Evolutionary conservation across 2,888 invertebrate genomes (phyloP).

Genomic region (Idaea biselata): DNA sequence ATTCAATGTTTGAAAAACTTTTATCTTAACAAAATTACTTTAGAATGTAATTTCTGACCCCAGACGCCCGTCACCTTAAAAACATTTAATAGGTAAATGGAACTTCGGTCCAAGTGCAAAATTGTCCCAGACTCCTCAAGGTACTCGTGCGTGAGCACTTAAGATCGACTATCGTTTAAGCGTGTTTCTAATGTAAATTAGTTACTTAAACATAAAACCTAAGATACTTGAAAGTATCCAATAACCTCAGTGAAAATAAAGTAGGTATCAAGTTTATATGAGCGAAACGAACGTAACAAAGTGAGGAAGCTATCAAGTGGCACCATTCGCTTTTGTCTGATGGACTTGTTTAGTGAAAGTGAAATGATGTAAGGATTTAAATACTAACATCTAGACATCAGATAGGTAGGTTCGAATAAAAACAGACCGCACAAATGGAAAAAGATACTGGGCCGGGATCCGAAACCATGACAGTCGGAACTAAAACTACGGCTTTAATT

Average conservation of each 20-base stretch:
- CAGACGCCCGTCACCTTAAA: too few relatives aligned
- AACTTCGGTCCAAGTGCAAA: neutral
- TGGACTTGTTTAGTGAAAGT: neutral
- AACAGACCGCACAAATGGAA: neutral
- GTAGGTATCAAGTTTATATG: neutral
- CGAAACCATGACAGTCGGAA: too few relatives aligned
- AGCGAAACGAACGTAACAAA: neutral
- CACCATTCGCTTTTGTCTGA: neutral
- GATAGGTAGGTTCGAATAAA: neutral
- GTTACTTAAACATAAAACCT: neutral
- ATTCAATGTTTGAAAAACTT: too few relatives aligned
- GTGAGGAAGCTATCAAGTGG: neutral
- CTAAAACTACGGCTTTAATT: too few relatives aligned
- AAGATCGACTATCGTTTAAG: neutral
- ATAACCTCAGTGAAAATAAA: neutral
- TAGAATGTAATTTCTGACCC: too few relatives aligned
- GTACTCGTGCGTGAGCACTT: neutral
- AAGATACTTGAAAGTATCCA: neutral
- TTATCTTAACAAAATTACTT: too few relatives aligned
- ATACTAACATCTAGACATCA: neutral
- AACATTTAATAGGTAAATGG: too few relatives aligned
- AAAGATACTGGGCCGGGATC: too few relatives aligned
- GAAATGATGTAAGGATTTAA: neutral
- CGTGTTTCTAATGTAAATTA: neutral
- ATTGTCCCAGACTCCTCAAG: neutral